phyloP scores from a whole-genome alignment of 2,113 vertebrate species.

The Fulica atra region DNA sequence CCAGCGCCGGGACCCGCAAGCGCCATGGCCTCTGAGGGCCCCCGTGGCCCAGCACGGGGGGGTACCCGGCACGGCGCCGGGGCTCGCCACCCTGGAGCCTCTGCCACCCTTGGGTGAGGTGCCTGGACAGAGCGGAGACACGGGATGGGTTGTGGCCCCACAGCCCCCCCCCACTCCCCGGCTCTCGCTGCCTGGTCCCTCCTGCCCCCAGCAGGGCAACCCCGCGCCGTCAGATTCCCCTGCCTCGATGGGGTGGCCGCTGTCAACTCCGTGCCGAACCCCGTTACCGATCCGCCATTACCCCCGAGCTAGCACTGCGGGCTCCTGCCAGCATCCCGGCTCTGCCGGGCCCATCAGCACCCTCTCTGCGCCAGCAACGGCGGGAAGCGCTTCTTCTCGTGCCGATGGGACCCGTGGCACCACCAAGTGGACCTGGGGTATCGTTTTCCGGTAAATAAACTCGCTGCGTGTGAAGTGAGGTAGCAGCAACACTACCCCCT shows the following conservation, averaged over 20 bases:
- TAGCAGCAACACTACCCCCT: conserved; percentile 18
- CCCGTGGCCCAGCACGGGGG: too few relatives aligned
- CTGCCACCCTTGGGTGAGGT: neutral
- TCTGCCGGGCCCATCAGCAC: neutral
- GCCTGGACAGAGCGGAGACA: neutral
- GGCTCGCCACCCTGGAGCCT: neutral
- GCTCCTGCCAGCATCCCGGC: neutral
- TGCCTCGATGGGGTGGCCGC: rapidly evolving
- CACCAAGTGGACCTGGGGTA: neutral
- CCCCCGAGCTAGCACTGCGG: neutral
- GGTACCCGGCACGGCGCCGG: neutral
- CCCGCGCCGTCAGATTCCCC: neutral
- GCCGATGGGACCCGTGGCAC: neutral
- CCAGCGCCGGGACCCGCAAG: conserved; percentile 80
- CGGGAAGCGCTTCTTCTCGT: neutral
- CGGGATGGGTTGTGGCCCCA: neutral
- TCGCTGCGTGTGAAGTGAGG: neutral
- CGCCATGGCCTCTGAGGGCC: conserved; percentile 81
- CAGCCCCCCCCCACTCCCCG: neutral
- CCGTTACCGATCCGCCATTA: rapidly evolving
- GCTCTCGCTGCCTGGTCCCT: neutral
- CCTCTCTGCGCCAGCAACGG: neutral
- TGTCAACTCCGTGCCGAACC: neutral
- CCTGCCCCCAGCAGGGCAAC: neutral
- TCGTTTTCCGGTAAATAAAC: conserved; percentile 6